These are phyloP conservation scores for Ancistrus triradiatus DNA, from an alignment of 2,113 vertebrate species.

Conservation along the genomic window DNA sequence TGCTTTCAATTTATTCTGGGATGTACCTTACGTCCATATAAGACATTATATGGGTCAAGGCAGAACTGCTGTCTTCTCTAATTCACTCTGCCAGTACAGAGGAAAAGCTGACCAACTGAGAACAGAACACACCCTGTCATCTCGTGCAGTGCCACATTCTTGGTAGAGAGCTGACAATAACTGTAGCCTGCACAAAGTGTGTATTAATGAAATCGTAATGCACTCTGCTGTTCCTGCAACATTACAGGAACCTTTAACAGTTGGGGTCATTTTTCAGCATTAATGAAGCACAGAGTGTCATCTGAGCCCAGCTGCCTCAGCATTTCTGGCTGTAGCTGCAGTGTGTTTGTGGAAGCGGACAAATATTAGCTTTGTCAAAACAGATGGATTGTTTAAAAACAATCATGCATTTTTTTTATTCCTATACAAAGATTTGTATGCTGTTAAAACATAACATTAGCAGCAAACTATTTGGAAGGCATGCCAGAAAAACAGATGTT, in stretches of 20 bases:
- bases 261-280: slow-evolving; percentile 8
- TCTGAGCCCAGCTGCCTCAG: neutral
- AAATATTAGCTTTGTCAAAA: no score
- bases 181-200: slow-evolving; percentile 8
- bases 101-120: neutral
- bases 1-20: no score
- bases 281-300: slow-evolving; percentile 11
- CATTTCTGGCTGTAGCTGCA: neutral
- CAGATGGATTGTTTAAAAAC: no score
- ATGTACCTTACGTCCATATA: no score
- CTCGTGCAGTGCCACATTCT: neutral
- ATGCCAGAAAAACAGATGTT: no score
- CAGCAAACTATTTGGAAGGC: no score
- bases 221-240: slow-evolving; percentile 18
- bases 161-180: slow-evolving; percentile 18
- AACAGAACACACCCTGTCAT: neutral
- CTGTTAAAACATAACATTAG: no score
- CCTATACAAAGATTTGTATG: no score
- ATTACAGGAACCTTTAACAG: slow-evolving; percentile 25
- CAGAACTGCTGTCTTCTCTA: no score
- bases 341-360: neutral
- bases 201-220: slow-evolving; percentile 37
- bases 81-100: no score
- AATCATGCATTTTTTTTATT: no score
- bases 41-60: no score